A percentile compares a stretch with the other conserved stretches of the same genome.
These are phyloP conservation scores for Cheiracanthium punctorium DNA, from an alignment of 2,888 invertebrate genomes.

Conservation along the genomic window DNA sequence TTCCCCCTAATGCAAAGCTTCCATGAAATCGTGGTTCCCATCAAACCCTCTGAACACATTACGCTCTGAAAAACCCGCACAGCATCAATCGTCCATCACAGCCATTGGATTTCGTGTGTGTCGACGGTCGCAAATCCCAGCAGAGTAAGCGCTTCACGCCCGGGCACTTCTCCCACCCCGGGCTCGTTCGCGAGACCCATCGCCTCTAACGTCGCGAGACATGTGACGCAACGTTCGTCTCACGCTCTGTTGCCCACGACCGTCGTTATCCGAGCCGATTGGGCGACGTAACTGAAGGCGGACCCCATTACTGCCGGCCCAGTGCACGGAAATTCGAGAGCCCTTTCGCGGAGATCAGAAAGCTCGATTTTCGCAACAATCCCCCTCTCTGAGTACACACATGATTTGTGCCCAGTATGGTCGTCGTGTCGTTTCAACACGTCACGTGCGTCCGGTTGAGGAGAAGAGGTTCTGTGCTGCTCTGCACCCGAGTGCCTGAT, in stretches of 20 bases:
- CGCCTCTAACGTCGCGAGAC: slow-evolving; percentile 8
- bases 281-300: slow-evolving; percentile 34
- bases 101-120: background rate
- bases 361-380: background rate
- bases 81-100: background rate
- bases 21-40: no score
- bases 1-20: no score
- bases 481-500: no score
- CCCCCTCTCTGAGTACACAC: background rate
- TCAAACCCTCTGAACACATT: no score
- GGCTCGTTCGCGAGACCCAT: no score
- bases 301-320: slow-evolving; percentile 25
- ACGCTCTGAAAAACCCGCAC: background rate
- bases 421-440: no score
- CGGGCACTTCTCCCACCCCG: background rate
- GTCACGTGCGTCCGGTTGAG: no score
- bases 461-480: no score
- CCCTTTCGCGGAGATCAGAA: background rate
- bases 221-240: background rate
- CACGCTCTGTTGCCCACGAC: background rate
- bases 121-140: background rate
- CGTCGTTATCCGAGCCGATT: slow-evolving; percentile 15
- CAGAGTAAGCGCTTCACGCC: slow-evolving; percentile 3
- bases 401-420: no score
- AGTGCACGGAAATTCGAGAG: slow-evolving; percentile 22